These are phyloP conservation scores for Pasiphila rectangulata DNA, from an alignment of 2,888 invertebrate species.

Conservation along the genomic window DNA sequence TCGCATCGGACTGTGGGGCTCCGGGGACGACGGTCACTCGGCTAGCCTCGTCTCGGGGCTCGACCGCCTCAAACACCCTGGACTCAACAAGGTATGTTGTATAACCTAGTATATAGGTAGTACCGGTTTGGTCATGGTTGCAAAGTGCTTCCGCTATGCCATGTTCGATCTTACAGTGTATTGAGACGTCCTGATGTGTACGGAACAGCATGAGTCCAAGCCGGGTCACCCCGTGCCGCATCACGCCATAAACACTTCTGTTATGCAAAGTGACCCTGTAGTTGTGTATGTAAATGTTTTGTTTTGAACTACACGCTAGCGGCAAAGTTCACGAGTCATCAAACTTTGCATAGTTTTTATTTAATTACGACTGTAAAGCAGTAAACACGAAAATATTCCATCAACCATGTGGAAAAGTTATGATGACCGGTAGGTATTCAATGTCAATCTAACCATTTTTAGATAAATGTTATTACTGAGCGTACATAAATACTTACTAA, in stretches of 20 bases:
- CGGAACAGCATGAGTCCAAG: too few relatives aligned
- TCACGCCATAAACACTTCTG: slow-evolving; percentile 24
- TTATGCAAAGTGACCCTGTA: slow-evolving; percentile 37
- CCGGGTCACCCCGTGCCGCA: too few relatives aligned
- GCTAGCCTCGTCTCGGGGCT: slow-evolving; percentile 82
- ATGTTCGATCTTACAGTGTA: slow-evolving; percentile 26
- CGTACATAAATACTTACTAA: too few relatives aligned
- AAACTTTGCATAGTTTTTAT: slow-evolving; percentile 44
- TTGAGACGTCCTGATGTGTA: not conserved
- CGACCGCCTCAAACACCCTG: slow-evolving; percentile 84
- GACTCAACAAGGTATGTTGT: slow-evolving; percentile 85
- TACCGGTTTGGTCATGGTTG: slow-evolving; percentile 61
- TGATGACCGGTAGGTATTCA: slow-evolving; percentile 5
- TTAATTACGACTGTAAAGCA: too few relatives aligned
- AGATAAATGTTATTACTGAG: too few relatives aligned
- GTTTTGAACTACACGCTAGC: slow-evolving; percentile 50
- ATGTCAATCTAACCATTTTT: too few relatives aligned
- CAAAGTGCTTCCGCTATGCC: slow-evolving; percentile 45
- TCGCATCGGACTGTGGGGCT: slow-evolving; percentile 83
- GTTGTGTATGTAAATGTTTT: slow-evolving; percentile 46
- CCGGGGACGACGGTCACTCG: slow-evolving; percentile 81
- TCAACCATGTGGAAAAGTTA: slow-evolving; percentile 1
- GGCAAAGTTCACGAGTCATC: slow-evolving; percentile 57
- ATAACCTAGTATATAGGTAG: not conserved
- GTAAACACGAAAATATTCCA: slow-evolving; percentile 10